Base-by-base conservation (phyloP, 2,888 invertebrate species). In the Leucoma salicis region DNA sequence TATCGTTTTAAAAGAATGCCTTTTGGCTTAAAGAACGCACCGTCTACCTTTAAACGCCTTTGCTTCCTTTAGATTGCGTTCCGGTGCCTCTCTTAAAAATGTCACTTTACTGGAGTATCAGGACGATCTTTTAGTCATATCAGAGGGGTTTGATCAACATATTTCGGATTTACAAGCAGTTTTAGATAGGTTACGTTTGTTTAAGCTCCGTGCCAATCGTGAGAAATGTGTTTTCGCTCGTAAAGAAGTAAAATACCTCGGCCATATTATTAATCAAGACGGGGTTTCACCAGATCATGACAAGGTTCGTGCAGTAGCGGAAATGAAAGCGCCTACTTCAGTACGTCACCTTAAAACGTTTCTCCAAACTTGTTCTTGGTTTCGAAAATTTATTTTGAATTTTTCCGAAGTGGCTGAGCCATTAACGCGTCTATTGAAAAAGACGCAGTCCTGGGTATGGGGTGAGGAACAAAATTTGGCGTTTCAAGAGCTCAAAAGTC, bases 21-120 rank as follows among this genome's bases (percentile, higher is more conserved):
- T 0, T 49, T 60, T 35, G 58, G 64, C 0, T 24, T 64, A 2
- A 27, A 44, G 0, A 62, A 60, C 14, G 42, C 64, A 0, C 3
- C 16, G 6, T 54, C 60, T 0, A 66, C 61, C 0, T 65, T 64
- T 34, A 60, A 64, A 21, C 11, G 62, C 1, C 12, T 59, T 4
- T 54, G 61, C 13, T 60, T 63, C 25, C 39, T 57, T 2, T 7
- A 6, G 7, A 25, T n/a, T n/a, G n/a, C n/a, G n/a, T n/a, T n/a
- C n/a, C n/a, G n/a, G n/a, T 3, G n/a, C 25, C 3, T 3, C 5
- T 2, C n/a, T 25, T 10, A 25, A 25, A 10, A 8, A n/a, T 25
- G n/a, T 7, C 2, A 7, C 2, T n/a, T 2, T 25, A 2, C 2
- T 25, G 25, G 25, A 3, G 5, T 25, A 25, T 10, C 10, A 6